Conservation (phyloP, 2,113 vertebrate genomes). For the Pelusios castaneus region DNA sequence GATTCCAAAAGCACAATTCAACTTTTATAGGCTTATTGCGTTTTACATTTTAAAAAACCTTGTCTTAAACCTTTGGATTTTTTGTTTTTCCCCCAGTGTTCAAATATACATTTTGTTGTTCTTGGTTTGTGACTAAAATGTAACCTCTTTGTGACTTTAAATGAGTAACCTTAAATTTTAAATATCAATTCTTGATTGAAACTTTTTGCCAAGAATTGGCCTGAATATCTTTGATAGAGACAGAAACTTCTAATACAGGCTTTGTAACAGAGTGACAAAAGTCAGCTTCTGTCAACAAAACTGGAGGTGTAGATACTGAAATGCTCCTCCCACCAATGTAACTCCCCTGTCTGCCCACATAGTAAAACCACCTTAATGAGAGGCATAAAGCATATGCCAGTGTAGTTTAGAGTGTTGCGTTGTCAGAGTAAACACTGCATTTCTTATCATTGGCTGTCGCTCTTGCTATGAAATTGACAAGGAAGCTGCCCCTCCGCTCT, state of each 20-base stretch:
- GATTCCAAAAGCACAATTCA: neutral
- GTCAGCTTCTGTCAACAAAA: too few species aligned
- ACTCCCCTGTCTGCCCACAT: too few species aligned
- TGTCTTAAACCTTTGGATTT: neutral
- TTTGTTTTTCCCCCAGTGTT: neutral
- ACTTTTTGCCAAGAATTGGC: neutral
- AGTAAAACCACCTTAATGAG: too few species aligned
- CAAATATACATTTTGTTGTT: neutral
- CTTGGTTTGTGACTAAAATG: neutral
- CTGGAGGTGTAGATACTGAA: too few species aligned
- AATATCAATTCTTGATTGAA: neutral
- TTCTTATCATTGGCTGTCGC: too few species aligned
- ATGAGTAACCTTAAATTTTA: neutral
- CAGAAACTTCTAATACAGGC: neutral
- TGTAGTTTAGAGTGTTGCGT: too few species aligned
- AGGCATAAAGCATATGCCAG: too few species aligned
- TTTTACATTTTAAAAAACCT: neutral
- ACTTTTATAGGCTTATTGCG: neutral
- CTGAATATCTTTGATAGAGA: neutral
- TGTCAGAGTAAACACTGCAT: too few species aligned
- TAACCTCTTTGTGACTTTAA: neutral
- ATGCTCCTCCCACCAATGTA: too few species aligned
- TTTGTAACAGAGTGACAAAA: neutral
- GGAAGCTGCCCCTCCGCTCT: too few species aligned
- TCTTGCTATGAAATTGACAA: too few species aligned